Conservation (phyloP, 1,140 invertebrate species). For the Aphelenchoides besseyi region DNA sequence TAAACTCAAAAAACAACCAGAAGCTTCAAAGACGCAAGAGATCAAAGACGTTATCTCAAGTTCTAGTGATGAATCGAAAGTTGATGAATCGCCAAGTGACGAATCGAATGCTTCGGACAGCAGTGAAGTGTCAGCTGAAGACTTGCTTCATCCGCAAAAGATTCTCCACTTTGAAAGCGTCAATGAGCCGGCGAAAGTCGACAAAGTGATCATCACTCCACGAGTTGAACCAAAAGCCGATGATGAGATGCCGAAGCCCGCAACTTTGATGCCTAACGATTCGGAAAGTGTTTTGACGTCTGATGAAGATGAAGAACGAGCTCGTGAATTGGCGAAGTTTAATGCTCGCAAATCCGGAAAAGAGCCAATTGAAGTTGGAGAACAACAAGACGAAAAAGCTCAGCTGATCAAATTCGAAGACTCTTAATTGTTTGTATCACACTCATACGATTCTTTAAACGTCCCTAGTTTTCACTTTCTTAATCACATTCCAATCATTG, state of each 20-base stretch:
- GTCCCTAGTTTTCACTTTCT: too few relatives aligned
- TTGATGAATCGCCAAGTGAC: not conserved
- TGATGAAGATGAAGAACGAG: not conserved
- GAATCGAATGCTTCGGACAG: not conserved
- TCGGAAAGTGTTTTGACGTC: not conserved
- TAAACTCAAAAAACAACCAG: not conserved
- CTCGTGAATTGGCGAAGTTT: not conserved
- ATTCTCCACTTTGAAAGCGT: not conserved
- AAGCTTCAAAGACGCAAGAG: not conserved
- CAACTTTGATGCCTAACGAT: not conserved
- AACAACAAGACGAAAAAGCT: not conserved
- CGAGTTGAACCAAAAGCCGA: not conserved
- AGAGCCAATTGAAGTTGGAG: slow-evolving; percentile 10
- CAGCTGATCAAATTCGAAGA: slow-evolving; percentile 15
- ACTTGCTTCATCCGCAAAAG: not conserved
- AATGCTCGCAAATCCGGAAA: not conserved
- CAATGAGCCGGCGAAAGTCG: not conserved
- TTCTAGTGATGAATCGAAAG: too few relatives aligned
- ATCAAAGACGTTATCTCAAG: too few relatives aligned
- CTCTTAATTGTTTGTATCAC: not conserved
- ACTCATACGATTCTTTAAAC: too few relatives aligned
- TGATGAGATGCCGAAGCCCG: not conserved
- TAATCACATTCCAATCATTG: too few relatives aligned
- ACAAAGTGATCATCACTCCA: not conserved
- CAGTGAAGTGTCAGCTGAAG: not conserved